Conservation (phyloP, 2,113 vertebrate genomes). For the Notarius quadriscutis region DNA sequence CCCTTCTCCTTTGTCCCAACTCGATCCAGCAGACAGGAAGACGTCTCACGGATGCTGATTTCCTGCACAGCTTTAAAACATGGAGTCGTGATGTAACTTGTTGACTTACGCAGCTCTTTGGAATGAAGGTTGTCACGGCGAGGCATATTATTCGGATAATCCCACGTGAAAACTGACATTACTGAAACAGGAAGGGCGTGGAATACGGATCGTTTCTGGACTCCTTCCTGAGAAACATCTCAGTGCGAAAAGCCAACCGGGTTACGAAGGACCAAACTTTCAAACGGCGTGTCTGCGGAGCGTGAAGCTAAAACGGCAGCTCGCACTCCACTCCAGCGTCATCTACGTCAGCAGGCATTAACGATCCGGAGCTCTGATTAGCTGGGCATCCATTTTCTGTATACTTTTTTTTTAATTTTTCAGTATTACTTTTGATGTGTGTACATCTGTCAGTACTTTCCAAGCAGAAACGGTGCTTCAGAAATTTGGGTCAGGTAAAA, state of each 20-base stretch:
- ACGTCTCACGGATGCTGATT: neutral
- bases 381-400: constrained; percentile 12
- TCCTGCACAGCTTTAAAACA: constrained; percentile 27
- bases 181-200: too few species aligned
- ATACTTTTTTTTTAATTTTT: neutral
- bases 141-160: constrained; percentile 37
- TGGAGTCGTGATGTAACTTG: neutral
- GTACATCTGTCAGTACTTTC: constrained; percentile 30
- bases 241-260: neutral
- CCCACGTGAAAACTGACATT: neutral
- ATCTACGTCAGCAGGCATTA: neutral
- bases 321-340: neutral
- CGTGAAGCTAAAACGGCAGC: neutral
- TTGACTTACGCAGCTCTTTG: constrained; percentile 50
- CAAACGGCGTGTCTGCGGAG: neutral
- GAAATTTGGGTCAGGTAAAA: constrained; percentile 33
- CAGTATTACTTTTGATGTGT: constrained; percentile 31
- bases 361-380: neutral
- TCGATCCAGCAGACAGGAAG: constrained; percentile 28
- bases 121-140: constrained; percentile 45
- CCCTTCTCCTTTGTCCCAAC: constrained; percentile 59
- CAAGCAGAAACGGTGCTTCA: constrained; percentile 35
- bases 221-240: neutral
- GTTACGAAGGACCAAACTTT: constrained; percentile 18
- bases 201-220: neutral